A percentile compares a stretch with the other conserved stretches of the same genome.
Conservation (phyloP, 2,888 invertebrate species). For the Noctua pronuba region DNA sequence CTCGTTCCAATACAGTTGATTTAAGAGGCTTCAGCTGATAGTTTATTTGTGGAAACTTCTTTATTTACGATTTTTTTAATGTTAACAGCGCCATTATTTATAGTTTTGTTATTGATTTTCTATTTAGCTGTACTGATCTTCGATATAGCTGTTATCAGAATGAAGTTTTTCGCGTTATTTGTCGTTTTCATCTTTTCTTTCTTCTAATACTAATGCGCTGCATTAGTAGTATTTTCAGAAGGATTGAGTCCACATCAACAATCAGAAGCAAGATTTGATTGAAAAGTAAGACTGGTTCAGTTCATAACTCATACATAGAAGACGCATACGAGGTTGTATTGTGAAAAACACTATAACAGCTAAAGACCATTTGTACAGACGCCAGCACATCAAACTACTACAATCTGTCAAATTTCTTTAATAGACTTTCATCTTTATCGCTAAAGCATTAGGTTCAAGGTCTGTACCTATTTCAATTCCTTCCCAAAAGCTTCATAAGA, state of each 20-base stretch:
- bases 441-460: too few relatives aligned
- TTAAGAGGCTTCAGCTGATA: constrained; percentile 33
- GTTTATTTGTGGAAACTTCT: constrained; percentile 46
- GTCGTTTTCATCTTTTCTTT: neutral
- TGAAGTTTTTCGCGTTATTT: neutral
- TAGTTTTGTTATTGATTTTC: constrained; percentile 12
- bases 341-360: neutral
- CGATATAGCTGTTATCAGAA: neutral
- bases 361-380: too few relatives aligned
- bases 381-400: too few relatives aligned
- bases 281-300: neutral
- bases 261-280: neutral
- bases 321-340: neutral
- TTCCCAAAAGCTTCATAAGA: neutral
- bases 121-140: constrained; percentile 5
- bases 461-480: neutral
- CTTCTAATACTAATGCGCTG: neutral
- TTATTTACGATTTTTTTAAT: constrained; percentile 44
- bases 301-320: neutral
- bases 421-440: too few relatives aligned
- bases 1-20: constrained; percentile 32
- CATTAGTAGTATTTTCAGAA: too few relatives aligned
- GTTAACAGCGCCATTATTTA: neutral
- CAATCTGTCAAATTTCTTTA: too few relatives aligned
- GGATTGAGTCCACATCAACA: too few relatives aligned